Base-by-base conservation (phyloP, 2,113 vertebrate species). In the Nettapus auritus region DNA sequence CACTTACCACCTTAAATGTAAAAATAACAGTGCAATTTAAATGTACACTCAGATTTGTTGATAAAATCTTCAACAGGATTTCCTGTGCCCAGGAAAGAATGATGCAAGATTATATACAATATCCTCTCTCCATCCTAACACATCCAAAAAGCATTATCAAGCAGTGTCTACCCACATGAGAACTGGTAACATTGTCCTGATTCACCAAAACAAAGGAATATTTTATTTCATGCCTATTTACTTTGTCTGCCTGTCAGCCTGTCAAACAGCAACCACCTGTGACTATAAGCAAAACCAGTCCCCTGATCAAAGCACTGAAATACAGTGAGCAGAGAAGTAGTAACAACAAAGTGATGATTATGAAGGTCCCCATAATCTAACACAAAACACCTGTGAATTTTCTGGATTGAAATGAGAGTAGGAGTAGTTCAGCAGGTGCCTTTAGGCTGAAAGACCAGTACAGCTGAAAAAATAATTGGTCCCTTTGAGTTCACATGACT, bases 191-290 rank as follows among this genome's bases (percentile, higher is more conserved):
- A 79, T 13, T 56, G 55, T n/a, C 9, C 46, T 77, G 40, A 91
- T 63, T 77, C 68, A 46, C 36, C 28, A 87, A 95, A 96, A 89
- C 75, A 94, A 95, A 96, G 9, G 84, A 95, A 81, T 88, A 86
- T 91, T 93, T 91, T 91, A 80, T 85, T 91, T 93, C 86, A 31
- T 81, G 64, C 34, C 60, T 81, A 31, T 90, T 96, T 86, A 83
- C 68, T 88, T 86, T 78, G 66, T 46, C 74, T 94, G 68, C 76
- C 86, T 88, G 88, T 93, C 88, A 93, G 67, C 34, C 84, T 93
- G 73, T 91, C 88, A 94, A 93, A 81, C 60, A 93, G 68, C 69
- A 81, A 33, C 73, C 91, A 91, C 78, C 90, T 95, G 90, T 93
- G 90, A 81, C 77, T 86, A n/a, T 57, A 75, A 89, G 53, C 20